Percentiles rank a stretch among this genome's conserved stretches.
Conservation (phyloP, 2,113 vertebrate genomes). For the Oncorhynchus clarkii region DNA sequence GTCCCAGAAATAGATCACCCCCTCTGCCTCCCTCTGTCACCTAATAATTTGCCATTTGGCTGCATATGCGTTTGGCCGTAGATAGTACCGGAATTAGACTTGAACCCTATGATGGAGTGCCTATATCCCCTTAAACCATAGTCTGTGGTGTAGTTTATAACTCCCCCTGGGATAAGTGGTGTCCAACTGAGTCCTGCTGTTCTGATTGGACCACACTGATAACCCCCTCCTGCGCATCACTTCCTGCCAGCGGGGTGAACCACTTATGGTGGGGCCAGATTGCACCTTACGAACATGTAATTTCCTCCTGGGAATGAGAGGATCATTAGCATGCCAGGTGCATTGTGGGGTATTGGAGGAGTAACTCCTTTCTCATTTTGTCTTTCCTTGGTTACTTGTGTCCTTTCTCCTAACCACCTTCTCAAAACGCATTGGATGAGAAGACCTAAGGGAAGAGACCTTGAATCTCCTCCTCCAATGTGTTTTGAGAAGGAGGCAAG, state of each 20-base stretch:
- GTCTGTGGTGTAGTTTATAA: slow-evolving; percentile 2
- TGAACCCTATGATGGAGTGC: slow-evolving; percentile 13
- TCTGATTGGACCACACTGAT: background rate
- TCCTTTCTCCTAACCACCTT: too few species aligned
- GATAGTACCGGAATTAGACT: slow-evolving; percentile 14
- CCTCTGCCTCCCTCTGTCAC: background rate
- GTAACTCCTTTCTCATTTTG: background rate
- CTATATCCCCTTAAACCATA: slow-evolving; percentile 12
- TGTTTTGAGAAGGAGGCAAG: too few species aligned
- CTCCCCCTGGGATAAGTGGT: background rate
- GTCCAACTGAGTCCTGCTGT: background rate
- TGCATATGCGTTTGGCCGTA: slow-evolving; percentile 35
- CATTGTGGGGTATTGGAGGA: background rate
- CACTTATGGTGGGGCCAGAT: too few species aligned
- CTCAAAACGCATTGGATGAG: too few species aligned
- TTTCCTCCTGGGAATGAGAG: background rate
- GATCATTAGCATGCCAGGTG: background rate
- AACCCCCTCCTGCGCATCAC: background rate
- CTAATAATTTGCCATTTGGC: slow-evolving; percentile 22
- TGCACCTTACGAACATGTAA: background rate
- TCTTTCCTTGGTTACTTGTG: too few species aligned
- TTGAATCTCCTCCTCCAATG: background rate
- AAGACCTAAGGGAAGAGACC: too few species aligned
- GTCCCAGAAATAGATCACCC: slow-evolving; percentile 25
- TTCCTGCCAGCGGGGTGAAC: background rate